Evolutionary conservation across 1,140 invertebrate genomes (phyloP), one percentile per base, ranked within the genome.

Genomic region (Riptortus pedestris): DNA sequence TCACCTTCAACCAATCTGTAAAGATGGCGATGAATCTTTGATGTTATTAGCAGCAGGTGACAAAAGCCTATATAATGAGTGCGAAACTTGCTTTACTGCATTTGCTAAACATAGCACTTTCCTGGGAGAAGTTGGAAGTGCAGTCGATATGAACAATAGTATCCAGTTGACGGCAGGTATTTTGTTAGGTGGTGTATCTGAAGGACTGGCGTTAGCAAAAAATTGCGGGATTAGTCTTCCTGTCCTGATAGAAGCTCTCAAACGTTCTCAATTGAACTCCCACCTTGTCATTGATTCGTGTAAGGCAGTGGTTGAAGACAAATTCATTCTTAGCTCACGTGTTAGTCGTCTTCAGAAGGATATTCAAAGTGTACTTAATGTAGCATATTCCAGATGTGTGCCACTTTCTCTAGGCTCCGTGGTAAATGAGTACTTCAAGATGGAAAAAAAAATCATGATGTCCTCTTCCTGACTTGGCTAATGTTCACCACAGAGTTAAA

Each of bases 271-370:
- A 29, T 78, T 95, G 57, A 82, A 85, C 62, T 93, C 86, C 71
- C 87, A 87, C 4, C 82, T 88, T 43, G 80, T 96, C 68, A 77
- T 88, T 47, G 84, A 90, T 38, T 97, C 96, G 74, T 91, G 91
- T 63, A 84, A 87, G 79, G 45, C 45, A n/a, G 91, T 90, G 76
- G 87, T 92, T 71, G 87, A 90, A 69, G 87, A 85, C 60, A 83
- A 81, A 62, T 88, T 88, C 73, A 82, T 83, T 68, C 86, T 88
- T 51, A 80, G 91, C 73, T 79, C 91, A 77, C 86, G 90, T 14
- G 77, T 95, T 48, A 84, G 89, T 71, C 91, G 96, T 73, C 91
- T 96, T 83, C 93, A 97, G 74, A 95, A 96, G 76, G 93, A 98
- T 76, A 77, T 97, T 60, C 86, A 89, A 73, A 77, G 96, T 66